Evolutionary conservation across 1,140 invertebrate species (phyloP).

Genomic region (Eciton burchellii): DNA sequence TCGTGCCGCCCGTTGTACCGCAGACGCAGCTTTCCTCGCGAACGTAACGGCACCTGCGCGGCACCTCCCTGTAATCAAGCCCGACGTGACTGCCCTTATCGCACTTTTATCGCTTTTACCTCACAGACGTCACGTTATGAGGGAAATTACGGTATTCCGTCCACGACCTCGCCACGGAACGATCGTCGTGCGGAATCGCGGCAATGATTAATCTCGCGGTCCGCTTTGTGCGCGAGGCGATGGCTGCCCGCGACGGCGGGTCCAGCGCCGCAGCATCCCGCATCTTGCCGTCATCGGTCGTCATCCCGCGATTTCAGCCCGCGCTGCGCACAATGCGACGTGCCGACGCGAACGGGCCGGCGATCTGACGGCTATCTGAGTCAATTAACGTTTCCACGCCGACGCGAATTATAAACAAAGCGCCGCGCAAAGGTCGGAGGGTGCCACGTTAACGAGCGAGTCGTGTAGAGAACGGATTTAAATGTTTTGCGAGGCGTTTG

Average conservation of each 20-base stretch:
- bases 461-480: constrained; percentile 18
- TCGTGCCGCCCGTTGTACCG: background rate
- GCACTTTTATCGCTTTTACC: no score
- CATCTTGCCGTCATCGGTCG: constrained; percentile 39
- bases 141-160: constrained; percentile 1
- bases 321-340: constrained; percentile 50
- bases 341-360: constrained; percentile 61
- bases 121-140: no score
- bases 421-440: background rate
- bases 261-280: constrained; percentile 21
- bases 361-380: constrained; percentile 65
- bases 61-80: no score
- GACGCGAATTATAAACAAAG: constrained; percentile 51
- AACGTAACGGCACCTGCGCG: no score
- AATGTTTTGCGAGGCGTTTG: constrained; percentile 38
- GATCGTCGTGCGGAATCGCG: constrained; percentile 62
- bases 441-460: background rate
- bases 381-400: constrained; percentile 64
- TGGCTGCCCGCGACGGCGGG: constrained; percentile 67
- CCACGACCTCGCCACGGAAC: constrained; percentile 6
- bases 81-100: no score
- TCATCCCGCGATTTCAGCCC: constrained; percentile 37
- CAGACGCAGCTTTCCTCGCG: background rate
- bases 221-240: constrained; percentile 67
- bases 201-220: constrained; percentile 78